These are phyloP conservation scores for Gryon sp. DNA, from an alignment of 1,140 invertebrate species.

Conservation along the genomic window DNA sequence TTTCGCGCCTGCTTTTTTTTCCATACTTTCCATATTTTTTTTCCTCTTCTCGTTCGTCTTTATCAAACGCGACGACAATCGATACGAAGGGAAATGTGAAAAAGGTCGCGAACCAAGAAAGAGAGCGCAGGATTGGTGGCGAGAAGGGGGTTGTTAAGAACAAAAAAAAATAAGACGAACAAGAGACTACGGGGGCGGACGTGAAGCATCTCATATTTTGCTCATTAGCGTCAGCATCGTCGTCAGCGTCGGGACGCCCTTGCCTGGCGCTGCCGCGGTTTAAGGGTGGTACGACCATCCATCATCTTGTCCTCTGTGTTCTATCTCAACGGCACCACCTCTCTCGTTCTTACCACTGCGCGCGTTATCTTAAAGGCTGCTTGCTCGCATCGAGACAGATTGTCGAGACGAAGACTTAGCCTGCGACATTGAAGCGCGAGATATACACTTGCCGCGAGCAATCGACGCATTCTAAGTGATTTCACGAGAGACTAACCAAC, in stretches of 20 bases:
- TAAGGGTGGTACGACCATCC: conserved; percentile 74
- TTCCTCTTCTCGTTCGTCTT: conserved; percentile 54
- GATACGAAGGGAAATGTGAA: conserved; percentile 67
- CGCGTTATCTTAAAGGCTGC: conserved; percentile 37
- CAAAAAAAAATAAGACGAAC: conserved; percentile 50
- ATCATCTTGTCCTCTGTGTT: conserved; percentile 77
- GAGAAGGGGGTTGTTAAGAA: too few species aligned
- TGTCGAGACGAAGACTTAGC: conserved; percentile 36
- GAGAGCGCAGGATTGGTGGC: conserved; percentile 18
- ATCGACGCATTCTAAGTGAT: conserved; percentile 27
- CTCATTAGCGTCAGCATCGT: conserved; percentile 79
- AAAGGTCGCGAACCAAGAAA: conserved; percentile 48
- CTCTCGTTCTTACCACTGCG: conserved; percentile 31
- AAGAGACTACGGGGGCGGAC: conserved; percentile 42
- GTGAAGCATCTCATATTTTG: conserved; percentile 78
- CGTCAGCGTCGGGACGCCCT: conserved; percentile 75
- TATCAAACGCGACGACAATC: conserved; percentile 71
- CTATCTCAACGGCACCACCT: conserved; percentile 61
- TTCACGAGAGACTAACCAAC: conserved; percentile 11
- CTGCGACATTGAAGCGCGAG: conserved; percentile 48
- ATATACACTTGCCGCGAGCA: conserved; percentile 26
- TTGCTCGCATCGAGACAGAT: conserved; percentile 48
- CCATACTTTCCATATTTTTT: too few species aligned
- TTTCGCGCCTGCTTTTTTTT: too few species aligned
- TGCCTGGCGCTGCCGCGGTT: conserved; percentile 65